phyloP scores from a whole-genome alignment of 2,113 vertebrate genomes.

The Phyllostomus hastatus region DNA sequence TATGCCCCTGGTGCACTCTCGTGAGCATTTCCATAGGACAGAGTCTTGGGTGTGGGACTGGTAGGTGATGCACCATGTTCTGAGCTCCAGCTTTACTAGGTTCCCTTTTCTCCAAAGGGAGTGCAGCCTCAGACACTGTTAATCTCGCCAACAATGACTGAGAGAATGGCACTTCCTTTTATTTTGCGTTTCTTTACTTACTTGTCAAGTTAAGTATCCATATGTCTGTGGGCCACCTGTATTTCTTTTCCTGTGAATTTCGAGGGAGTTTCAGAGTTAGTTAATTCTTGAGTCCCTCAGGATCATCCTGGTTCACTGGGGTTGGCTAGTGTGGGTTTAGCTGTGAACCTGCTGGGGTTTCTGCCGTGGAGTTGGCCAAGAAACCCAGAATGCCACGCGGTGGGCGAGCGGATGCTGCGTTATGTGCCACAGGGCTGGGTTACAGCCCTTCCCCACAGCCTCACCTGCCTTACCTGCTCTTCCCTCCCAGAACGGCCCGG shows the following conservation, averaged over 20 bases:
- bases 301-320: not conserved
- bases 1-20: not conserved
- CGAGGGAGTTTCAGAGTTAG: not conserved
- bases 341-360: not conserved
- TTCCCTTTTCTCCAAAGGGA: not conserved
- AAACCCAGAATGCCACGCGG: not conserved
- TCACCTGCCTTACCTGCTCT: not conserved
- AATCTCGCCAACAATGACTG: not conserved
- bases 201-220: not conserved
- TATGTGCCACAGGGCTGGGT: not conserved
- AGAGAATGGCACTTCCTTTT: not conserved
- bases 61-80: not conserved
- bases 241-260: not conserved
- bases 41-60: not conserved
- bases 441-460: not conserved
- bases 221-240: not conserved
- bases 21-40: not conserved
- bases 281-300: not conserved
- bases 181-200: not conserved
- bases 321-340: not conserved
- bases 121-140: not conserved
- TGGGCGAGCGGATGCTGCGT: not conserved
- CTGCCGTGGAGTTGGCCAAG: not conserved
- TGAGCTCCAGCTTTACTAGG: not conserved
- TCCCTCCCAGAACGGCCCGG: constrained; percentile 89